Conservation (phyloP, 2,888 invertebrate genomes). For the Gari tellinella region DNA sequence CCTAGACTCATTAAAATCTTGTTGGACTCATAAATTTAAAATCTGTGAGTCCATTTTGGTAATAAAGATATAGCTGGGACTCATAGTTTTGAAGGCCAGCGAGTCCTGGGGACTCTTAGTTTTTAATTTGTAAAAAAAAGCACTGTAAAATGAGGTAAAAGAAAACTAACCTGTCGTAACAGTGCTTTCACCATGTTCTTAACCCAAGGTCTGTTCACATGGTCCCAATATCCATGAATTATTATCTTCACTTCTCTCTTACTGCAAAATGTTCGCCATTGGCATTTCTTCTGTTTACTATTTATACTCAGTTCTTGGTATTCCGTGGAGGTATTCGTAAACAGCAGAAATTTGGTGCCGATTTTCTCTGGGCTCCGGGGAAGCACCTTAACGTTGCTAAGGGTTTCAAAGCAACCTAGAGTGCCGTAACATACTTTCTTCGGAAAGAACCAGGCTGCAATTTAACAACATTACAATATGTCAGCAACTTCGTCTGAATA, state of each 20-base stretch:
- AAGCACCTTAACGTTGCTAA: constrained; percentile 64
- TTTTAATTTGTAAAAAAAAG: no score
- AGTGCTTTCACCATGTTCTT: constrained; percentile 52
- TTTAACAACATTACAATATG: no score
- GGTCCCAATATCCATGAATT: constrained; percentile 61
- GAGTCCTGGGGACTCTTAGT: no score
- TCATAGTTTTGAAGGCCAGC: no score
- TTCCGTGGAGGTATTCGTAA: constrained; percentile 80
- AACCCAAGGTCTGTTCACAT: constrained; percentile 44
- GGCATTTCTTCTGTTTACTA: constrained; percentile 21
- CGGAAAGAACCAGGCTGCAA: constrained; percentile 41
- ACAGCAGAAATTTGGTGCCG: constrained; percentile 92
- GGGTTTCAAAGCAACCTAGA: constrained; percentile 75
- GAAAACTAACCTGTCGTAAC: constrained; percentile 55
- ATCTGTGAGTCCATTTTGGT: no score
- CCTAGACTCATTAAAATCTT: no score
- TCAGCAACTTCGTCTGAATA: no score
- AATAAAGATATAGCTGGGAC: no score
- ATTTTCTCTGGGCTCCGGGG: constrained; percentile 84
- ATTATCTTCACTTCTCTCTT: constrained; percentile 45
- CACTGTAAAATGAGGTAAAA: no score
- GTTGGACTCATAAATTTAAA: no score
- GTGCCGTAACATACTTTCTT: constrained; percentile 65
- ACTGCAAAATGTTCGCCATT: constrained; percentile 37
- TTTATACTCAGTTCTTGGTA: constrained; percentile 27